Conservation (phyloP, 2,888 invertebrate genomes). For the Pilophorus perplexus region DNA sequence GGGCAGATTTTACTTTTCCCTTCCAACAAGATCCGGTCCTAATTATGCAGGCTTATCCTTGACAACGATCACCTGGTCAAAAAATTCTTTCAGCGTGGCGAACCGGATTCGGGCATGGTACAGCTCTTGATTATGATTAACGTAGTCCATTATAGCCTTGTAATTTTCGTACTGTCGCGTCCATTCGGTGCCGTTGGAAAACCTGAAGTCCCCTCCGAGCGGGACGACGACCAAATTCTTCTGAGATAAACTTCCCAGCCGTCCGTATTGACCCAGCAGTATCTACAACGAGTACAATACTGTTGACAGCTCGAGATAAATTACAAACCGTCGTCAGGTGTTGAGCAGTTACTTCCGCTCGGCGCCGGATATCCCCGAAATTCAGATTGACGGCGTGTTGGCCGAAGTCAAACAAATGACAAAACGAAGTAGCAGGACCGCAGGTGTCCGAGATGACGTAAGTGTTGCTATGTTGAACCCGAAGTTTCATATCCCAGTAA, state of each 20-base stretch:
- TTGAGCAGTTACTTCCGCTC: slow-evolving; percentile 36
- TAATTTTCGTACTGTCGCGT: slow-evolving; percentile 42
- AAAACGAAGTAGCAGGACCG: slow-evolving; percentile 29
- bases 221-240: slow-evolving; percentile 37
- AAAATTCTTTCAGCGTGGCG: slow-evolving; percentile 40
- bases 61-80: slow-evolving; percentile 40
- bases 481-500: slow-evolving; percentile 27
- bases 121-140: slow-evolving; percentile 31
- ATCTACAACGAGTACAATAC: background rate
- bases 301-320: background rate
- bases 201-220: slow-evolving; percentile 44
- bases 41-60: background rate
- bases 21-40: too few relatives aligned
- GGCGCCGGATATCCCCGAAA: slow-evolving; percentile 22
- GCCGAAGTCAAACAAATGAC: slow-evolving; percentile 37
- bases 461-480: slow-evolving; percentile 39
- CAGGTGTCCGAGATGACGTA: slow-evolving; percentile 41
- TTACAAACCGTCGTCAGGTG: background rate
- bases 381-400: background rate
- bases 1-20: too few relatives aligned
- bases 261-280: slow-evolving; percentile 43
- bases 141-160: slow-evolving; percentile 44
- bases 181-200: slow-evolving; percentile 40
- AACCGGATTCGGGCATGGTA: slow-evolving; percentile 41
- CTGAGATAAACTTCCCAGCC: slow-evolving; percentile 38